Evolutionary conservation across 2,113 vertebrate genomes (phyloP).

Genomic region (Silurus glanis): DNA sequence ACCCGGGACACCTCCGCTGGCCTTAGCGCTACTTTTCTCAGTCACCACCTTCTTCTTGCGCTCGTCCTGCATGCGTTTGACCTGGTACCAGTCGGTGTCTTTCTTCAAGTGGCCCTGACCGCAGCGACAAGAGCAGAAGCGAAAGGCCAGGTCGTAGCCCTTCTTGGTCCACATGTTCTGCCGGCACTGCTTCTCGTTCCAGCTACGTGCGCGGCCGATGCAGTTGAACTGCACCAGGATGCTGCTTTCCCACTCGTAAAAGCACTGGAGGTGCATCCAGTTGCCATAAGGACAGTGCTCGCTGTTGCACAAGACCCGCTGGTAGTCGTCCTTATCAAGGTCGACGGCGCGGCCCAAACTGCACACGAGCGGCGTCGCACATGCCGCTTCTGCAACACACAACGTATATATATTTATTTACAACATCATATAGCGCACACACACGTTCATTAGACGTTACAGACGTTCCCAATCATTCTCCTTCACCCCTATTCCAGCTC

Average conservation of each 20-base stretch:
- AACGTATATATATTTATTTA: constrained; percentile 19
- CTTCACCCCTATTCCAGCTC: not conserved
- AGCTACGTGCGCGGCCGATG: constrained; percentile 93
- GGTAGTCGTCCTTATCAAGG: constrained; percentile 96
- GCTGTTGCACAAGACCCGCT: constrained; percentile 96
- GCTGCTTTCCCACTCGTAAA: constrained; percentile 99
- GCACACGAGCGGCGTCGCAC: constrained; percentile 93
- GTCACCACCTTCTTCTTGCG: constrained; percentile 88
- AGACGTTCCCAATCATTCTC: too few relatives aligned
- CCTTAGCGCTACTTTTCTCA: constrained; percentile 79
- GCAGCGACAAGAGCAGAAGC: constrained; percentile 97
- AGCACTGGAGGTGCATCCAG: constrained; percentile 99
- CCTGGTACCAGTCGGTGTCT: constrained; percentile 98
- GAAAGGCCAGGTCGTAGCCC: constrained; percentile 95
- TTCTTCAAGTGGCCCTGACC: constrained; percentile 97
- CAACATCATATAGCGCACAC: not conserved
- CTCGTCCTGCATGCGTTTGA: constrained; percentile 91
- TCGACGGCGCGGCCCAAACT: constrained; percentile 84
- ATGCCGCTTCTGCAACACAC: constrained; percentile 81
- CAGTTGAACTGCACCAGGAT: constrained; percentile 98
- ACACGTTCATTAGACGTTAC: not conserved
- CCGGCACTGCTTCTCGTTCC: constrained; percentile 98
- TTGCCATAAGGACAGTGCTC: constrained; percentile 89
- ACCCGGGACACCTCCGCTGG: constrained; percentile 50
- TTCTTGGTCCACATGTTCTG: constrained; percentile 99